Conservation (phyloP, 2,888 invertebrate genomes). For the Melanchra persicariae region DNA sequence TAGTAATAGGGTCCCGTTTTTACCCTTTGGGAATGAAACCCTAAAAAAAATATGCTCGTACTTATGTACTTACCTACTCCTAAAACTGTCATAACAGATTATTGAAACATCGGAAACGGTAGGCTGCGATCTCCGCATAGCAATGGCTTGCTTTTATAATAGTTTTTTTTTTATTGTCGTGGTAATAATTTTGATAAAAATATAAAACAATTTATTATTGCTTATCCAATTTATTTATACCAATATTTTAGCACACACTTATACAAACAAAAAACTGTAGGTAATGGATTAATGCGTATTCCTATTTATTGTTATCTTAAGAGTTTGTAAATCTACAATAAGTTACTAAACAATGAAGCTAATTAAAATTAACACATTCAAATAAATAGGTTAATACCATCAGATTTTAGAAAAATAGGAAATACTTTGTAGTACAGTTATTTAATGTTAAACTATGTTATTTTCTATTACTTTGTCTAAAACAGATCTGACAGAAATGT, state of each 20-base stretch:
- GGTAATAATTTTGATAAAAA: background rate
- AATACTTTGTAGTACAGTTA: conserved; percentile 30
- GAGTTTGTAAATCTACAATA: conserved; percentile 62
- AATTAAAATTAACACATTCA: conserved; percentile 21
- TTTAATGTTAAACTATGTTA: background rate
- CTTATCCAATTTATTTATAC: conserved; percentile 55
- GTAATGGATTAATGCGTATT: conserved; percentile 30
- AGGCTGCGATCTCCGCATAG: no score
- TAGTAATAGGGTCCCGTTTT: no score
- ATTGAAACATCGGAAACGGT: no score
- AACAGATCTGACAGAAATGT: background rate
- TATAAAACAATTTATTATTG: conserved; percentile 20
- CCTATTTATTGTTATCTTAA: conserved; percentile 16
- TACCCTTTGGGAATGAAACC: no score
- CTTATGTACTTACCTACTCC: no score
- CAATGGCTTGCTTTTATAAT: no score
- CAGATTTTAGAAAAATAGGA: conserved; percentile 31
- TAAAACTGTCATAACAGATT: no score
- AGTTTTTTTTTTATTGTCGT: no score
- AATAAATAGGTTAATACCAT: conserved; percentile 42
- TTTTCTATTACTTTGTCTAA: background rate
- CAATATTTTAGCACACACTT: conserved; percentile 54
- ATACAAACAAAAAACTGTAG: conserved; percentile 50
- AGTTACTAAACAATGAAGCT: conserved; percentile 64
- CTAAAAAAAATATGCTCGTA: no score